A percentile compares a stretch with the other conserved stretches of the same genome.
Evolutionary conservation across 2,113 vertebrate species (phyloP).

Genomic region (Astur gentilis): DNA sequence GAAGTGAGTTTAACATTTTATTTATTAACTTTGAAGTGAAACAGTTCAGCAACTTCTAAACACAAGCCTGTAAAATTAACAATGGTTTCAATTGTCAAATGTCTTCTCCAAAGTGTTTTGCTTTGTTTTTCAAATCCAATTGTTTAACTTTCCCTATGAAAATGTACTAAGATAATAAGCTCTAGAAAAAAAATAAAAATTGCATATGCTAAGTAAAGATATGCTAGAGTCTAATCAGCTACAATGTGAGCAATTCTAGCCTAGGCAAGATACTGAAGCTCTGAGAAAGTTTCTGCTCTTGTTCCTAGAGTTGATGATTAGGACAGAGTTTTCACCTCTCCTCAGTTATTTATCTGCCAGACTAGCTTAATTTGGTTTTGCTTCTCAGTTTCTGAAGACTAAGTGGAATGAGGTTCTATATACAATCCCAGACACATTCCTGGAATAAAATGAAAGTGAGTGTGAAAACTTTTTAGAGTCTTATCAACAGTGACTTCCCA

Average conservation of each 20-base stretch:
- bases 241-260: not conserved
- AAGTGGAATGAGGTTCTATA: not conserved
- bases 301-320: not conserved
- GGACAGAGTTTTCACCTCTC: not conserved
- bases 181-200: not conserved
- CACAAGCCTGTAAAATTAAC: not conserved
- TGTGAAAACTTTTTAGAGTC: not conserved
- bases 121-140: not conserved
- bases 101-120: not conserved
- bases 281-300: not conserved
- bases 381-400: not conserved
- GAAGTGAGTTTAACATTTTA: not conserved
- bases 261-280: not conserved
- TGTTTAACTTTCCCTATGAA: not conserved
- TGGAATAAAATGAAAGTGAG: conserved; percentile 4
- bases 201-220: not conserved
- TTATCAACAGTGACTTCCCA: not conserved
- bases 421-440: not conserved
- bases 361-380: not conserved
- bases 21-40: not conserved
- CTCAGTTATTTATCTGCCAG: not conserved
- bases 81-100: not conserved
- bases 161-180: not conserved
- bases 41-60: not conserved
- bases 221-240: not conserved